These are phyloP conservation scores for Psittacula echo DNA, from an alignment of 2,797 vertebrate species.

Conservation along the genomic window DNA sequence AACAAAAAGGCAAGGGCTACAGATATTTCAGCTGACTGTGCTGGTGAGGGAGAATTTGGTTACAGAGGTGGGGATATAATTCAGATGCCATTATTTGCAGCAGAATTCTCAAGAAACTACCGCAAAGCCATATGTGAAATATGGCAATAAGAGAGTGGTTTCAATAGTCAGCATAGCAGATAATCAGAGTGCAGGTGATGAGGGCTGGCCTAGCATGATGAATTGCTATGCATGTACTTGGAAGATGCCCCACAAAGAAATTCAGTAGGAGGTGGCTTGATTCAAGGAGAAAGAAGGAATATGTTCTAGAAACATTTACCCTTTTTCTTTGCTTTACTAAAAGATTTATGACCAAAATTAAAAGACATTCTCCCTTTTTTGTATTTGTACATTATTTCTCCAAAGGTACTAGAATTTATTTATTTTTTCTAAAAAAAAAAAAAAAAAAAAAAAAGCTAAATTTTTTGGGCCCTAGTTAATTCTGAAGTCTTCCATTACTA, in stretches of 20 bases:
- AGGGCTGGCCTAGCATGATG: background rate
- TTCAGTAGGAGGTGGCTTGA: background rate
- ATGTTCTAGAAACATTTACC: background rate
- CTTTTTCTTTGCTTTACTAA: background rate
- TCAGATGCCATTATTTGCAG: background rate
- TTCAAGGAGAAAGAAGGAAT: background rate
- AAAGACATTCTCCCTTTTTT: background rate
- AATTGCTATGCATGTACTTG: background rate
- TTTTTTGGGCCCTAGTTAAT: background rate
- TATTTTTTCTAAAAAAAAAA: background rate
- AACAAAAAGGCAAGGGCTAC: background rate
- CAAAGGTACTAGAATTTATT: background rate
- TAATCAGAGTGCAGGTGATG: background rate
- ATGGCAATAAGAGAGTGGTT: background rate
- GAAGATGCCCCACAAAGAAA: background rate
- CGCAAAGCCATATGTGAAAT: background rate
- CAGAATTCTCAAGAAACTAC: background rate
- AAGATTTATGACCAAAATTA: background rate
- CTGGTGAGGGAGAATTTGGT: background rate
- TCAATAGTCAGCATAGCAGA: background rate
- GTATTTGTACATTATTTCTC: background rate
- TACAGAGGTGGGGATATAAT: background rate
- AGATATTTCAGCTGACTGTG: background rate
- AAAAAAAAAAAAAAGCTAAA: background rate
- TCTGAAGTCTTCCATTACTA: constrained; percentile 30